Percentiles rank a stretch among this genome's conserved stretches.
Conservation (phyloP, 2,113 vertebrate genomes). For the Ploceus nigricollis region DNA sequence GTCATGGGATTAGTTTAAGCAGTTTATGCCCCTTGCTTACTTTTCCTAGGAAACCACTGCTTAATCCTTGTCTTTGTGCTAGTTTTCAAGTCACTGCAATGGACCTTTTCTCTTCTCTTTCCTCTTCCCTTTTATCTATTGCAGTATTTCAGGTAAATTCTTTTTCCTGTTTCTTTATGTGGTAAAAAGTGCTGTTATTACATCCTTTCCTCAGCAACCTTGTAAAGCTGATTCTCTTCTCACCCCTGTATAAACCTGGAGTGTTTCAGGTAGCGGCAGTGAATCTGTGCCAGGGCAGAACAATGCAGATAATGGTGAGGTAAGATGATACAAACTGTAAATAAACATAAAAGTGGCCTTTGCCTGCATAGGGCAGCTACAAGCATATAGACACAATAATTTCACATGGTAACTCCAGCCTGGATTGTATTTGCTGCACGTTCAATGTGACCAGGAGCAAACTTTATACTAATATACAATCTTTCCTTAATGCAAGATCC, state of each 20-base stretch:
- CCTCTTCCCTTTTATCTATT: not conserved
- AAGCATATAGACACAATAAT: not conserved
- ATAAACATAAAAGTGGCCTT: not conserved
- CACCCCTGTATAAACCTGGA: not conserved
- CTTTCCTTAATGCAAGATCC: not conserved
- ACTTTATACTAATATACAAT: not conserved
- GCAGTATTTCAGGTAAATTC: not conserved
- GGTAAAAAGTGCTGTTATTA: not conserved
- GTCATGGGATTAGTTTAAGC: constrained; percentile 13
- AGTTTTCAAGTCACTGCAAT: not conserved
- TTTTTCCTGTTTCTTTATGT: not conserved
- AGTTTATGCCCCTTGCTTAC: not conserved
- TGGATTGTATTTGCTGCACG: not conserved
- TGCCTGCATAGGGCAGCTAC: not conserved
- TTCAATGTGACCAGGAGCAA: not conserved
- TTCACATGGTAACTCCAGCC: not conserved
- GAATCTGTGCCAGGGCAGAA: not conserved
- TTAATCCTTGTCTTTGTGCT: not conserved
- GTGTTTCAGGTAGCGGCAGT: not conserved
- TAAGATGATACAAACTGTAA: not conserved
- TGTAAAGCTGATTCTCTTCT: not conserved
- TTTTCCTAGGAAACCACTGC: constrained; percentile 2
- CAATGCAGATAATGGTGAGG: not conserved
- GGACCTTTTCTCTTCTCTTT: not conserved
- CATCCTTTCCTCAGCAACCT: not conserved